Base-by-base conservation (phyloP, 1,140 invertebrate species). In the Agrypnia vestita region DNA sequence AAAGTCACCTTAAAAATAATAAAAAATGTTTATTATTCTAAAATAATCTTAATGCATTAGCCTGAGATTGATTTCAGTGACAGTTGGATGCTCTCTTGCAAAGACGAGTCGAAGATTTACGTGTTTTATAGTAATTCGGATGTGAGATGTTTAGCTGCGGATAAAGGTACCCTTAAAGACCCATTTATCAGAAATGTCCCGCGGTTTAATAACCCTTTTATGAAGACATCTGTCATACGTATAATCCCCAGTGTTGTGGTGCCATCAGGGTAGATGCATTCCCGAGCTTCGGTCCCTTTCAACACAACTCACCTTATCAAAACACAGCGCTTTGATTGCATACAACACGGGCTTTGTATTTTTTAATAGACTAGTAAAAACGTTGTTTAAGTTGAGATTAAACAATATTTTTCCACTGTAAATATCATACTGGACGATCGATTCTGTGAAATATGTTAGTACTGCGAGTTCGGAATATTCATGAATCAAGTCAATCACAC, bases 131-230 rank as follows among this genome's bases (percentile, higher is more conserved):
- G 43, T 67, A 67, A 43, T 67, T 67, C 62, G 62, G 35, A 35
- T 35, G 35, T 13, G n/a, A 43, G 21, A 15, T 67, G 12, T 51
- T 10, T 19, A 43, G 25, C 56, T 56, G 55, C 35, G 21, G 71
- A 55, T 44, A 25, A 55, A 59, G 71, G 53, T 19, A 19, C 53
- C 25, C 53, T 56, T 74, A 74, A 74, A 74, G 35, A 55, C 51
- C 71, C 71, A 55, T 74, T 74, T 74, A 56, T 55, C 51, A 55
- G 53, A 25, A 55, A 56, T 74, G 21, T 74, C 71, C 71, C 35
- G 71, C 71, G 35, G 71, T 74, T 74, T 74, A 74, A 74, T 55
- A 74, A 43, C 21, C 51, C 71, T 56, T 61, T 74, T 56, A 74
- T 74, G 71, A 74, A 74, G 71, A 74, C 25, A 74, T 74, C 51